Evolutionary conservation across 1,140 invertebrate species (phyloP).

Genomic region (Megalonaias nervosa): DNA sequence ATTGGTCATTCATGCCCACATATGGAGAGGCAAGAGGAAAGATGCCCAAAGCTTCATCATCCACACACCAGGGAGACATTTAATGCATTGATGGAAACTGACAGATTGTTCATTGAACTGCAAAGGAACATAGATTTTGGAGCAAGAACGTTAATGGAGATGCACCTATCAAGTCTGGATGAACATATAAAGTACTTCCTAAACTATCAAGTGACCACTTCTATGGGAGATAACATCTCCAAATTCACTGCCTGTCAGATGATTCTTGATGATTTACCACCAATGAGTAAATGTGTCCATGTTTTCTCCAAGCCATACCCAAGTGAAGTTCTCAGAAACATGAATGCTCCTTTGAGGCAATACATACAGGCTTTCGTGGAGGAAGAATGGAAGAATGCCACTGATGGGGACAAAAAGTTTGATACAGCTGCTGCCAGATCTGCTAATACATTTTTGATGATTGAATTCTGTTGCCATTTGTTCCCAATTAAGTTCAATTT

Average conservation of each 20-base stretch:
- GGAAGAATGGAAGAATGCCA: conserved; percentile 13
- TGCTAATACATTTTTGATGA: conserved; percentile 13
- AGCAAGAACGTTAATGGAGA: conserved; percentile 4
- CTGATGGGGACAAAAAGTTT: neutral
- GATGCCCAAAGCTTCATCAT: conserved; percentile 33
- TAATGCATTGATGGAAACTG: conserved; percentile 25
- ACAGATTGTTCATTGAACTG: conserved; percentile 24
- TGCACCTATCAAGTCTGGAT: conserved; percentile 11
- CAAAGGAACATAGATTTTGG: conserved; percentile 25
- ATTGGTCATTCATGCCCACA: conserved; percentile 12
- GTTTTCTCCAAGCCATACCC: neutral
- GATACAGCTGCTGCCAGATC: neutral
- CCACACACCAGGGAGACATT: conserved; percentile 18
- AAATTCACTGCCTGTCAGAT: conserved; percentile 19
- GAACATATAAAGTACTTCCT: conserved; percentile 1
- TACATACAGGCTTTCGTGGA: conserved; percentile 8
- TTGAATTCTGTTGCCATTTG: conserved; percentile 22
- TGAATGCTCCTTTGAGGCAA: neutral
- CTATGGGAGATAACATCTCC: neutral
- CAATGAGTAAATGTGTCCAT: neutral
- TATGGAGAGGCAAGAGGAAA: conserved; percentile 1
- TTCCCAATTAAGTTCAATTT: neutral
- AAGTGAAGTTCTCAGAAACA: neutral
- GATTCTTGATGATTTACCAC: conserved; percentile 32
- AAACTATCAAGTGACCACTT: neutral